Base-by-base conservation (phyloP, 2,888 invertebrate species). In the Formica aserva region DNA sequence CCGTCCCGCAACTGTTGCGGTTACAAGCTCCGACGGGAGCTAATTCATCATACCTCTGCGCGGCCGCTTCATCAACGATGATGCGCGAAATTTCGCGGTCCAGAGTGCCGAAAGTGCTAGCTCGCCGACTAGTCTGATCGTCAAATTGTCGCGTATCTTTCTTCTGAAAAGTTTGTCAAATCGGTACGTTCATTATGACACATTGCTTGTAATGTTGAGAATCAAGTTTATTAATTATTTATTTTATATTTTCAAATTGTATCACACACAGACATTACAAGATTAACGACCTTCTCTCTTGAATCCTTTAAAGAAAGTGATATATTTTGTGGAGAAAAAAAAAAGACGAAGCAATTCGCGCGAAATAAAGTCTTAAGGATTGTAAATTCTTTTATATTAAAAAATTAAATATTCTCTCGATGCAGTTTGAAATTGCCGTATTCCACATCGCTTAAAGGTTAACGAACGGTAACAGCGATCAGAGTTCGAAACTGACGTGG, bases 31-130 rank as follows among this genome's bases (percentile, higher is more conserved):
- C 60, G 60, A 80, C 57, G 45, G 78, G 67, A 6, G 6, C 6
- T 45, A 63, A 88, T 88, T 88, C 82, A 83, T 88, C 88, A 85
- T 83, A 29, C 76, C 82, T 62, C 18, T 69, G 48, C 77, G 57
- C 38, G 38, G 38, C 9, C 38, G 80, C 82, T 85, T 83, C 76
- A 77, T 85, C 80, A 72, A 52, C 76, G 77, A 82, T 85, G 81
- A 84, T 82, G 84, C 74, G 74, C 45, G 74, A 72, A 80, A 80
- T 80, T 80, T 72, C 57, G 60, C 26, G 78, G 22, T 80, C 57
- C 45, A 60, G 74, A 72, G 57, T 60, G 57, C 18, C 74, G 60
- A 32, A 57, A 80, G 60, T 29, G 60, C n/a, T n/a, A 18, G n/a
- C 57, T n/a, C 60, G 45, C 15, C 22, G 41, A 57, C 32, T 69